phyloP scores from a whole-genome alignment of 1,140 invertebrate genomes.

The Orchesella cincta region DNA sequence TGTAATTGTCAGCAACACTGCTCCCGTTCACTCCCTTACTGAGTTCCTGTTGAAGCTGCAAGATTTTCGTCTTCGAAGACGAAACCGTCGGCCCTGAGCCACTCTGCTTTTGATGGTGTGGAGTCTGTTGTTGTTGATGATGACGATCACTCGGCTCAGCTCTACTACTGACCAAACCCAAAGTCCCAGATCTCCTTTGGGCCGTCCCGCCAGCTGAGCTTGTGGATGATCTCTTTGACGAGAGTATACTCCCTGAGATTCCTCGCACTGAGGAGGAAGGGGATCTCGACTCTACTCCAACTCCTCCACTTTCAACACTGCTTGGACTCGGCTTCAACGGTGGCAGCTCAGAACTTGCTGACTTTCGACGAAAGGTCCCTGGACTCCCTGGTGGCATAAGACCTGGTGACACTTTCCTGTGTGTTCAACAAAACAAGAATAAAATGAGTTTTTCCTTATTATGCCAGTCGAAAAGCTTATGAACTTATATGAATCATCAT shows the following conservation, averaged over 20 bases:
- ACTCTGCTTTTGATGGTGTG: background rate
- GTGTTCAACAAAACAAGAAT: constrained; percentile 34
- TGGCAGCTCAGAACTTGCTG: constrained; percentile 57
- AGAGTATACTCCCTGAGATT: constrained; percentile 23
- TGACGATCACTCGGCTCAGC: background rate
- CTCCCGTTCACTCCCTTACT: constrained; percentile 2
- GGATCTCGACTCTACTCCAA: constrained; percentile 61
- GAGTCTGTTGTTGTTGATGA: background rate
- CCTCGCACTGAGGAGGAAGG: constrained; percentile 51
- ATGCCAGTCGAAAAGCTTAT: background rate
- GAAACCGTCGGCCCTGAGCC: constrained; percentile 28
- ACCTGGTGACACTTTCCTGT: constrained; percentile 66
- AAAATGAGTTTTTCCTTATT: background rate
- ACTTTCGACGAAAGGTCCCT: constrained; percentile 68
- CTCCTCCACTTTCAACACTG: constrained; percentile 43
- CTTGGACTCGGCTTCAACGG: too few species aligned
- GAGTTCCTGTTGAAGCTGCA: background rate
- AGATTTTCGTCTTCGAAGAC: constrained; percentile 15
- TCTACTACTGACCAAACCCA: constrained; percentile 38
- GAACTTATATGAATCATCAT: background rate
- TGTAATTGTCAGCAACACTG: background rate
- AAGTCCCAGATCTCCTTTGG: constrained; percentile 35
- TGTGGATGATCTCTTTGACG: constrained; percentile 27
- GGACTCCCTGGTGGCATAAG: constrained; percentile 65
- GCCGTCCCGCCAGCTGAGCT: constrained; percentile 39